Conservation (phyloP, 2,113 vertebrate species). For the Notarius lentiginosus region DNA sequence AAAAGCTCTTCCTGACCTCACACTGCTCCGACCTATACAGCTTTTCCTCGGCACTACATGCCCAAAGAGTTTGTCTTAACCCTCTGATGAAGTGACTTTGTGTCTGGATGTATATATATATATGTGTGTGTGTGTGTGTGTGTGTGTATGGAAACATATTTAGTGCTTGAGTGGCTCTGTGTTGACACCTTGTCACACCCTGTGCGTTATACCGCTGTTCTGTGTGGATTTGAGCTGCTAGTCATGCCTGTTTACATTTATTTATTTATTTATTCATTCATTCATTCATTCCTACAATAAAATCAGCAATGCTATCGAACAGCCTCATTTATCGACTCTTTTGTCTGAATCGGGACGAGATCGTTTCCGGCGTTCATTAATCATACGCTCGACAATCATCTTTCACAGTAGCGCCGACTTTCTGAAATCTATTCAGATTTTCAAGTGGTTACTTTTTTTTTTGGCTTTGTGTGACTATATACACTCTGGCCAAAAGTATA, state of each 20-base stretch:
- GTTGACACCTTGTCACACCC: slow-evolving; percentile 1
- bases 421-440: neutral
- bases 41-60: slow-evolving; percentile 20
- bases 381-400: neutral
- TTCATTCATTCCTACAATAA: slow-evolving; percentile 61
- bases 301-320: slow-evolving; percentile 32
- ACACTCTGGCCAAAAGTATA: too few species aligned
- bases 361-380: neutral
- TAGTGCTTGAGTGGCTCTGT: neutral
- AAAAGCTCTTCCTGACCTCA: slow-evolving; percentile 30
- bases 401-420: neutral
- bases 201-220: slow-evolving; percentile 29
- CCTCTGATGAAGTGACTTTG: neutral
- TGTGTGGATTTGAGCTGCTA: slow-evolving; percentile 39
- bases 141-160: neutral
- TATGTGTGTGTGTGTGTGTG: neutral
- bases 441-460: neutral
- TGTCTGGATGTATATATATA: neutral
- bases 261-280: slow-evolving; percentile 42
- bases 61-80: slow-evolving; percentile 20
- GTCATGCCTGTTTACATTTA: slow-evolving; percentile 34
- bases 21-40: slow-evolving; percentile 2
- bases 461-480: too few species aligned
- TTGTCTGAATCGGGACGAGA: neutral
- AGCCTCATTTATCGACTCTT: neutral